Evolutionary conservation across 2,888 invertebrate species (phyloP).

Genomic region (Spilarctia lutea): DNA sequence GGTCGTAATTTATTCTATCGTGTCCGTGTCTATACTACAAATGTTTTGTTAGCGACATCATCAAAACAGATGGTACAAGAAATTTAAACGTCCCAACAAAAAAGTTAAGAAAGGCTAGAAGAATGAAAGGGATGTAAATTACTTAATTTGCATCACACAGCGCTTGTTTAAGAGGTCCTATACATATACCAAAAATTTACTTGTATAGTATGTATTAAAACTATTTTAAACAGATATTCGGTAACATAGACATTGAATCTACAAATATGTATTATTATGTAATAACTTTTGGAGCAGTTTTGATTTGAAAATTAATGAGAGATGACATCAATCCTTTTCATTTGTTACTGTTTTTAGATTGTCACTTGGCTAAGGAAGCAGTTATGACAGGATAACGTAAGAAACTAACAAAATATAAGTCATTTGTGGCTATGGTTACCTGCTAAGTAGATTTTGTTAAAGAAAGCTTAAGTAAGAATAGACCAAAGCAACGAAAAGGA

Average conservation of each 20-base stretch:
- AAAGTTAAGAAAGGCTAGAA: conserved; percentile 54
- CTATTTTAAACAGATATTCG: conserved; percentile 4
- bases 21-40: conserved; percentile 7
- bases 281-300: background rate
- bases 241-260: background rate
- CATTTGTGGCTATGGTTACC: background rate
- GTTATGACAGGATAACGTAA: background rate
- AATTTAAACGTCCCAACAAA: conserved; percentile 35
- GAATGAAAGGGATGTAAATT: conserved; percentile 74
- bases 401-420: background rate
- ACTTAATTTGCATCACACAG: conserved; percentile 75
- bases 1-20: conserved; percentile 31
- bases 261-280: background rate
- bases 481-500: background rate
- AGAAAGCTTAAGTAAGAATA: background rate
- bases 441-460: background rate
- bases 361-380: too few relatives aligned
- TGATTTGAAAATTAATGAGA: background rate
- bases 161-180: conserved; percentile 35
- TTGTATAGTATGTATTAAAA: background rate
- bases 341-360: too few relatives aligned
- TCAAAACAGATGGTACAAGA: conserved; percentile 21
- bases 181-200: conserved; percentile 18
- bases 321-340: too few relatives aligned
- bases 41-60: background rate